Percentiles rank a stretch among this genome's conserved stretches.
phyloP scores from a whole-genome alignment of 2,113 vertebrate genomes.

The Sinocyclocheilus anshuiensis region DNA sequence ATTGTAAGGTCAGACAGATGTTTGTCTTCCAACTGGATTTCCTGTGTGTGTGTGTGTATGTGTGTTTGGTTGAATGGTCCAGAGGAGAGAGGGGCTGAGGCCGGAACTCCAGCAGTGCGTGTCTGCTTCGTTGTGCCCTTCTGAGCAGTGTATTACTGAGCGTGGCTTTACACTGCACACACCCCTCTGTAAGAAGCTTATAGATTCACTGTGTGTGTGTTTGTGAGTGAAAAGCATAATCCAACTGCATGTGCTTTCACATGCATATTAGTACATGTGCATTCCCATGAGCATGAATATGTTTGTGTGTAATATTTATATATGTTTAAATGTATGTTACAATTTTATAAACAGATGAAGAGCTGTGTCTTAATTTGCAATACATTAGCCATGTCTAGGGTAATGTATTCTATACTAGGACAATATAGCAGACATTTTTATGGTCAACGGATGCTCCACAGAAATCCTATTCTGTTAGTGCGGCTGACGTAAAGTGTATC shows the following conservation, averaged over 20 bases:
- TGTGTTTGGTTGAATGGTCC: constrained; percentile 17
- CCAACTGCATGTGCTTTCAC: constrained; percentile 27
- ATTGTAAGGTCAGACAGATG: constrained; percentile 50
- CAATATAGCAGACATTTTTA: neutral
- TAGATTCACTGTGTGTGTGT: constrained; percentile 32
- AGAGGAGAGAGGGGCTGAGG: constrained; percentile 7
- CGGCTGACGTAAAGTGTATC: neutral
- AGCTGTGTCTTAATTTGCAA: neutral
- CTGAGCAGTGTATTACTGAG: constrained; percentile 37
- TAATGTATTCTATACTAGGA: neutral
- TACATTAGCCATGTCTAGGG: neutral
- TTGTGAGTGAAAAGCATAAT: constrained; percentile 27
- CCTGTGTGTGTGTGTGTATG: constrained; percentile 11
- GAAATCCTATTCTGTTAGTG: neutral
- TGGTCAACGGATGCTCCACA: neutral
- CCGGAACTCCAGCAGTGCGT: constrained; percentile 51
- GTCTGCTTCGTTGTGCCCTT: constrained; percentile 44
- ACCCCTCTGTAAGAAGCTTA: constrained; percentile 67
- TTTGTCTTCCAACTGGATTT: constrained; percentile 51
- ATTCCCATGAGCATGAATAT: neutral
- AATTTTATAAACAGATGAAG: neutral
- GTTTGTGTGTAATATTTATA: neutral
- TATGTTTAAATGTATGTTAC: neutral
- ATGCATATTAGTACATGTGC: constrained; percentile 11
- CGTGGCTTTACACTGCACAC: constrained; percentile 42